phyloP scores from a whole-genome alignment of 92 coral and sea anemone species.

The Pocillopora grandis region DNA sequence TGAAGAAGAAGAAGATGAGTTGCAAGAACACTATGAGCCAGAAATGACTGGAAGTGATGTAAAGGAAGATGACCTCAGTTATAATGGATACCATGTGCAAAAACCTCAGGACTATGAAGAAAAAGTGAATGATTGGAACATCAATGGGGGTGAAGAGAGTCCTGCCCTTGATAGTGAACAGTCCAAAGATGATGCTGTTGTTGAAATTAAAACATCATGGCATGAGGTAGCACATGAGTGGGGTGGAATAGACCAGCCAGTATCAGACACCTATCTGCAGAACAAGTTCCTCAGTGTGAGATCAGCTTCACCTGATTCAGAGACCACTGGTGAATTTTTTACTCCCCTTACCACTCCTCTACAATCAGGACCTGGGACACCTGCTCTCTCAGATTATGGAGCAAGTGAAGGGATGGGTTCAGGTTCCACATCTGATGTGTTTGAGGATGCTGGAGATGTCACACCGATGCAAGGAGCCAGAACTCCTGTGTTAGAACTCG shows the following conservation, averaged over 20 bases:
- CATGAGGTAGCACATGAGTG: slow-evolving; percentile 45
- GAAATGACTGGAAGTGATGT: background rate
- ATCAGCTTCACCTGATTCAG: slow-evolving; percentile 69
- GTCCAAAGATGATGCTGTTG: background rate
- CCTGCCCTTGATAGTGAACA: background rate
- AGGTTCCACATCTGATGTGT: slow-evolving; percentile 5
- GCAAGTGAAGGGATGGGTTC: slow-evolving; percentile 26
- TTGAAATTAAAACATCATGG: slow-evolving; percentile 35
- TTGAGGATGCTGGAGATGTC: slow-evolving; percentile 50
- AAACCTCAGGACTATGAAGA: slow-evolving; percentile 22
- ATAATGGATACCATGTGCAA: background rate
- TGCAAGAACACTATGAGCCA: background rate
- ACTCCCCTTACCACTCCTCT: slow-evolving; percentile 65
- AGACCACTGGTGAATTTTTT: slow-evolving; percentile 64
- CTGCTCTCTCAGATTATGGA: slow-evolving; percentile 61
- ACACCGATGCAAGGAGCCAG: slow-evolving; percentile 47
- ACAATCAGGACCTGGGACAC: slow-evolving; percentile 64
- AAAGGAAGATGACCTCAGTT: background rate
- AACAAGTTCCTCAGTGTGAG: slow-evolving; percentile 8
- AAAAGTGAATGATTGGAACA: slow-evolving; percentile 29
- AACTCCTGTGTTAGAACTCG: slow-evolving; percentile 35
- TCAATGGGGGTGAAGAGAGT: background rate
- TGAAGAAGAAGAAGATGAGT: background rate
- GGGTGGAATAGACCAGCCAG: slow-evolving; percentile 12
- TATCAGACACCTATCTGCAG: background rate